Conservation (phyloP, 2,113 vertebrate genomes). For the Ciconia stormi region DNA sequence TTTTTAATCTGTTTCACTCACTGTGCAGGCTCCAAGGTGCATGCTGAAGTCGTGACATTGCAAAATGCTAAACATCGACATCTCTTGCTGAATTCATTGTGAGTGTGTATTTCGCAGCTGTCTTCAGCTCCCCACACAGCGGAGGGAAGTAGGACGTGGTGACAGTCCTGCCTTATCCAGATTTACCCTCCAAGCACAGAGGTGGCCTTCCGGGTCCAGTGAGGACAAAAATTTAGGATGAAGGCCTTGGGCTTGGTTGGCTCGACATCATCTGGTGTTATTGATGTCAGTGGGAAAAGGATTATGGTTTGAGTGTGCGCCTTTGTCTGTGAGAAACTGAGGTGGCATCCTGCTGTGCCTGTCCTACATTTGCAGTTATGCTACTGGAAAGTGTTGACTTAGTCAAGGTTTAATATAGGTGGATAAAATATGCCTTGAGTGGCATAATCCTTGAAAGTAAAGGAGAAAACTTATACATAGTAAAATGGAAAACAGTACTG, state of each 20-base stretch:
- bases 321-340: neutral
- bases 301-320: neutral
- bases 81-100: neutral
- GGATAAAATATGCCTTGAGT: neutral
- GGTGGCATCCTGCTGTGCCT: neutral
- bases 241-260: neutral
- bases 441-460: neutral
- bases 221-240: neutral
- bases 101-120: neutral
- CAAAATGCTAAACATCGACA: neutral
- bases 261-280: neutral
- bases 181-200: neutral
- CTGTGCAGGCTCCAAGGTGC: neutral
- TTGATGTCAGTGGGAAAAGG: neutral
- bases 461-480: neutral
- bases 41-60: neutral
- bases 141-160: neutral
- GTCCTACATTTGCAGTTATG: neutral
- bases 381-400: neutral
- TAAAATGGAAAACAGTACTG: neutral
- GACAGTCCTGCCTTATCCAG: neutral
- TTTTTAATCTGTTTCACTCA: neutral
- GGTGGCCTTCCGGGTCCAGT: rapidly evolving
- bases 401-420: neutral
- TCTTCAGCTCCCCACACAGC: rapidly evolving